Evolutionary conservation across 1,140 invertebrate genomes (phyloP).

Genomic region (Streblospio benedicti): DNA sequence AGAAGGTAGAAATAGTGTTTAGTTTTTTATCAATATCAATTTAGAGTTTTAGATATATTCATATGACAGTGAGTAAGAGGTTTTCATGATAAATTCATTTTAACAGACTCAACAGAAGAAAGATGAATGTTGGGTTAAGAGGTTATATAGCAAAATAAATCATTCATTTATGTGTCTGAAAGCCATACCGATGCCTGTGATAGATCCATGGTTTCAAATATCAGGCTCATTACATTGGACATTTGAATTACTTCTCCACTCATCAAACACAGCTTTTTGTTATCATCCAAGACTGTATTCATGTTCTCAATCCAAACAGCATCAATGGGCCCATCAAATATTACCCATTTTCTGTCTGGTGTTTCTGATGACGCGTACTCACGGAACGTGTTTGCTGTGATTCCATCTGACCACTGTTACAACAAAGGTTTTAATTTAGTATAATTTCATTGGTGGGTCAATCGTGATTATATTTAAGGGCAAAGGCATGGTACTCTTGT

Average conservation of each 20-base stretch:
- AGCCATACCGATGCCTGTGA: conserved; percentile 54
- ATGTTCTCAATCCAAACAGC: conserved; percentile 50
- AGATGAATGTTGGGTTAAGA: no score
- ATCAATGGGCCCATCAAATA: conserved; percentile 49
- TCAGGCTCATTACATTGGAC: conserved; percentile 43
- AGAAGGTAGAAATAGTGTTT: no score
- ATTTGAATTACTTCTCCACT: conserved; percentile 50
- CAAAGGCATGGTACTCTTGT: not conserved
- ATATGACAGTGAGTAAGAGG: no score
- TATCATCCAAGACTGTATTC: conserved; percentile 49
- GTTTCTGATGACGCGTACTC: conserved; percentile 44
- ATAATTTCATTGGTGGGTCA: not conserved
- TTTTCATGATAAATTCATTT: not conserved
- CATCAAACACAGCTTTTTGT: conserved; percentile 49
- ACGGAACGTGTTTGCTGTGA: conserved; percentile 50
- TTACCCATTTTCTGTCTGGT: conserved; percentile 46
- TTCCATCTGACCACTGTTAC: conserved; percentile 48
- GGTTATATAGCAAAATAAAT: no score
- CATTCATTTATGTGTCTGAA: no score
- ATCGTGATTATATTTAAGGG: not conserved
- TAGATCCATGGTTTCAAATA: conserved; percentile 49
- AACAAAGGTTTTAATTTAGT: not conserved
- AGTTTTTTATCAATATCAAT: no score
- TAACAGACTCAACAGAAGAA: no score
- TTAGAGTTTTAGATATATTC: no score